phyloP scores from a whole-genome alignment of 1,140 invertebrate species.

The Papilio glaucus region DNA sequence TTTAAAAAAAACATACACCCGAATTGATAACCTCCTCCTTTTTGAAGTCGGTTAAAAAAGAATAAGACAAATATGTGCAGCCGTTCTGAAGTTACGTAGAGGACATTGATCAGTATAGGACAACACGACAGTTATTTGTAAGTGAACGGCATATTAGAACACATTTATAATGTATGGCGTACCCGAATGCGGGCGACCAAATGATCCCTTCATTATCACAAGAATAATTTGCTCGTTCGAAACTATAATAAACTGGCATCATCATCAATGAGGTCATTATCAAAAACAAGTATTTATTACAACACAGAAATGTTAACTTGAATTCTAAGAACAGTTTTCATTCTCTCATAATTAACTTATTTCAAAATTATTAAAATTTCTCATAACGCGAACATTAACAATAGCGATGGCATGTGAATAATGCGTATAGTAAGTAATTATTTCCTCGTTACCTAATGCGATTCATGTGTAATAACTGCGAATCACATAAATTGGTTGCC shows the following conservation, averaged over 20 bases:
- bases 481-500: background rate
- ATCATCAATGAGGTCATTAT: background rate
- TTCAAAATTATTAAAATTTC: background rate
- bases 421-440: background rate
- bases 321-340: background rate
- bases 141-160: background rate
- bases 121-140: slow-evolving; percentile 4
- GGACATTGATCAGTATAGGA: background rate
- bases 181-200: background rate
- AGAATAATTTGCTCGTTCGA: background rate
- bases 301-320: background rate
- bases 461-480: background rate
- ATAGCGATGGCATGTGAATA: background rate
- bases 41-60: no score
- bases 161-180: slow-evolving; percentile 19
- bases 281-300: background rate
- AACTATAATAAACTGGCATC: background rate
- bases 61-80: no score
- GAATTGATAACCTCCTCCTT: no score
- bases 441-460: background rate
- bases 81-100: no score
- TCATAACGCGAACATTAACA: background rate
- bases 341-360: background rate
- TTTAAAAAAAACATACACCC: no score
- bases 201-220: background rate